Conservation (phyloP, 1,140 invertebrate genomes). For the Rhyacophila brunnea region DNA sequence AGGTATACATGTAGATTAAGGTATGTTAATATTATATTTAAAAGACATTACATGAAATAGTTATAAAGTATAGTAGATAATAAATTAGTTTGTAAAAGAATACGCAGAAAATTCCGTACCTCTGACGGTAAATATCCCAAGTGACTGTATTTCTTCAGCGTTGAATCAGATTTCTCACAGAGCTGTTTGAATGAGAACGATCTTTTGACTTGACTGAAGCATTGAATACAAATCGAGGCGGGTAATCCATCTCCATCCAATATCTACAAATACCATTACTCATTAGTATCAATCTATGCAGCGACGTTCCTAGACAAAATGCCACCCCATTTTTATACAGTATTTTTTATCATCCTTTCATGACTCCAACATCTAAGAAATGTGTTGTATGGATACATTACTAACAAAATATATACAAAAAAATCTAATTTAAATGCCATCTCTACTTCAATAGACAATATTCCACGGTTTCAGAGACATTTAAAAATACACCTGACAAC, state of each 20-base stretch:
- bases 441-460: too few relatives aligned
- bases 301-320: too few relatives aligned
- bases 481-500: too few relatives aligned
- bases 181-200: conserved; percentile 27
- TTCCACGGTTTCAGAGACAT: too few relatives aligned
- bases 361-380: too few relatives aligned
- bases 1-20: background rate
- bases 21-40: too few relatives aligned
- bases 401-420: too few relatives aligned
- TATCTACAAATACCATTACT: conserved; percentile 14
- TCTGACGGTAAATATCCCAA: conserved; percentile 24
- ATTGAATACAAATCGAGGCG: conserved; percentile 23
- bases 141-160: conserved; percentile 22
- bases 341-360: background rate
- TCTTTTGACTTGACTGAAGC: conserved; percentile 24
- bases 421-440: too few relatives aligned
- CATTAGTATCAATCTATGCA: background rate
- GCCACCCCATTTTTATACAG: background rate
- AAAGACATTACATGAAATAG: background rate
- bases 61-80: background rate
- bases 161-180: conserved; percentile 31
- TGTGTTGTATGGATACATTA: too few relatives aligned
- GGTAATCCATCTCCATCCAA: conserved; percentile 25
- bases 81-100: background rate
- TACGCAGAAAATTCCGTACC: too few relatives aligned